Base-by-base conservation (phyloP, 2,113 vertebrate species). In the Alosa alosa region DNA sequence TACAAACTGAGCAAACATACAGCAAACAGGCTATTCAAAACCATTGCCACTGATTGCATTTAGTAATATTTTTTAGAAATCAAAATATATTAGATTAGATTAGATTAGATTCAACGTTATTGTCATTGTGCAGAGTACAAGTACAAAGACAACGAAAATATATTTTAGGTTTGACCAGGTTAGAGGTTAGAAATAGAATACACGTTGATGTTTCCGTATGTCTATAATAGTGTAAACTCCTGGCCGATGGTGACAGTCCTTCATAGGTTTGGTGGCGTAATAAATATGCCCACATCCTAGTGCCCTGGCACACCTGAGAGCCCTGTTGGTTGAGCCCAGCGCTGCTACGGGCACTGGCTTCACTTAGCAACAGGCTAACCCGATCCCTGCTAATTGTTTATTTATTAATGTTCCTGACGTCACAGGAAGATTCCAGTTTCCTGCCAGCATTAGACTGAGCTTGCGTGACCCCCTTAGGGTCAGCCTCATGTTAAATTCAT, bases 391-490 rank as follows among this genome's bases (percentile, higher is more conserved):
- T 82, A 86, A 64, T 82, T 84, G 87, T 90, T 96, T 86, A 95
- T 88, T 95, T 93, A 94, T 95, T 93, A 83, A 95, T 91, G 82
- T 86, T 87, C 88, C 83, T 25, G 84, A 91, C 81, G 85, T 93
- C 92, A 94, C 89, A 22, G 82, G 84, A 55, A 87, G 91, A 89
- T 89, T 95, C 92, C 84, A 88, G 92, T 95, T 94, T 90, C 93
- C 45, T 41, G 41, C 88, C 22, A 18, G 18, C 25, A 78, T 45
- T 85, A 82, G 85, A 72, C n/a, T 72, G 64, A 72, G 64, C 64
- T 72, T 36, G 64, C 25, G 6, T 72, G 31, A 31, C 88, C 75
- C 82, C 55, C 83, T 81, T 17, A 6, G 83, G 90, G 81, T 45
- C 15, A 84, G 84, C 4, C 81, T 92, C 91, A 91, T 94, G 88